These are phyloP conservation scores for Emmelina monodactyla DNA, from an alignment of 2,888 invertebrate genomes.

Conservation along the genomic window DNA sequence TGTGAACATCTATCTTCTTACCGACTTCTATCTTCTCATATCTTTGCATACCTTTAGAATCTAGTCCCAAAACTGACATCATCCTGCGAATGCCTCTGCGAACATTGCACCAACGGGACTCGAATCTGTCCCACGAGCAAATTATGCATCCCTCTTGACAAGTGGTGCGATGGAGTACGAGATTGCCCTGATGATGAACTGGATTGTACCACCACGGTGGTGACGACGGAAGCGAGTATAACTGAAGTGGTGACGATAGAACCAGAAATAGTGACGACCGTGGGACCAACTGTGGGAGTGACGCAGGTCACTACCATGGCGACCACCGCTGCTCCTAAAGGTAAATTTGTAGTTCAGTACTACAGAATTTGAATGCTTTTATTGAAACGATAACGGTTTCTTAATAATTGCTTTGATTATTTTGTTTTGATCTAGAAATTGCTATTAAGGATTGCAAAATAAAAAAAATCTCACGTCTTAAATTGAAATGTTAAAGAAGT, in stretches of 20 bases:
- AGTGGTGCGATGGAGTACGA: slow-evolving; percentile 83
- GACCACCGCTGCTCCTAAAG: not conserved
- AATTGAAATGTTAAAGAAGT: too few relatives aligned
- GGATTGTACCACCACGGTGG: slow-evolving; percentile 57
- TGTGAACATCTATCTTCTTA: too few relatives aligned
- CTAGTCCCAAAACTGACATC: slow-evolving; percentile 66
- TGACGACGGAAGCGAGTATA: slow-evolving; percentile 20
- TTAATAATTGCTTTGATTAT: too few relatives aligned
- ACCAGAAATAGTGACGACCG: slow-evolving; percentile 13
- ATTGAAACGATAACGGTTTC: too few relatives aligned
- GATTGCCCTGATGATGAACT: slow-evolving; percentile 87
- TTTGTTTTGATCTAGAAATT: too few relatives aligned
- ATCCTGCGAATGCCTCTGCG: slow-evolving; percentile 76
- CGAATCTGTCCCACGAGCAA: slow-evolving; percentile 77
- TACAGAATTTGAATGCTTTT: too few relatives aligned
- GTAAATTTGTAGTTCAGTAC: too few relatives aligned
- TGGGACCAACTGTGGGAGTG: slow-evolving; percentile 24
- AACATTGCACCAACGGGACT: slow-evolving; percentile 72
- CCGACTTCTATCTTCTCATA: too few relatives aligned
- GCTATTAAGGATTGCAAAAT: too few relatives aligned
- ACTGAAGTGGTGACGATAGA: slow-evolving; percentile 14
- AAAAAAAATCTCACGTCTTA: too few relatives aligned
- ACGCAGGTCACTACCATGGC: slow-evolving; percentile 21
- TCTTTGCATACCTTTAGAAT: slow-evolving; percentile 38
- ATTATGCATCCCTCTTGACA: slow-evolving; percentile 71